These are phyloP conservation scores for Hydrotaea diabolus DNA, from an alignment of 2,888 invertebrate species.

Conservation along the genomic window DNA sequence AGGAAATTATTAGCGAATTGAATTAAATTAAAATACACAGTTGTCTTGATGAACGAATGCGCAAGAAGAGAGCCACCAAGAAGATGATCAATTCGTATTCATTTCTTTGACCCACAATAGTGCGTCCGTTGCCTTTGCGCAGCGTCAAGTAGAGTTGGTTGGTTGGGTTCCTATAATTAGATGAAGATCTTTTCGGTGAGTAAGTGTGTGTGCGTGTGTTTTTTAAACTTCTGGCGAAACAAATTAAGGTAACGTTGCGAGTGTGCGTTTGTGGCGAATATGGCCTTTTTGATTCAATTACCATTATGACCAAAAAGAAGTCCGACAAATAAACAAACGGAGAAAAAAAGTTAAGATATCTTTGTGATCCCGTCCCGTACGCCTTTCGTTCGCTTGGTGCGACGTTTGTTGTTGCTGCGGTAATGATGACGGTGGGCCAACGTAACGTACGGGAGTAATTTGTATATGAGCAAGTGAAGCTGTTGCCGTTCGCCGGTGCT, in stretches of 20 bases:
- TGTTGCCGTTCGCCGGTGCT: constrained; percentile 29
- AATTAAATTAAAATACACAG: constrained; percentile 39
- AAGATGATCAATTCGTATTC: constrained; percentile 40
- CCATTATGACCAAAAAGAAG: constrained; percentile 36
- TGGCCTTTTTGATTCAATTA: constrained; percentile 59
- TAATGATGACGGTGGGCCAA: neutral
- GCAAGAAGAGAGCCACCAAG: constrained; percentile 25
- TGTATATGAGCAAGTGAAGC: constrained; percentile 52
- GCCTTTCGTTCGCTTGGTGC: neutral
- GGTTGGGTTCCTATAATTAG: constrained; percentile 55
- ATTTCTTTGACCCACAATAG: constrained; percentile 39
- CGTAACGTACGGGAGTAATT: constrained; percentile 51
- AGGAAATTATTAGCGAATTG: constrained; percentile 31
- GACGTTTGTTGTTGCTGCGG: neutral
- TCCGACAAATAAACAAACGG: constrained; percentile 1
- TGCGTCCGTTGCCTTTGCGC: neutral
- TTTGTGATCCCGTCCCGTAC: neutral
- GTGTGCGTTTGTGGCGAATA: constrained; percentile 25
- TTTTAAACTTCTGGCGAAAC: constrained; percentile 57
- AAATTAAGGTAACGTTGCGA: constrained; percentile 46
- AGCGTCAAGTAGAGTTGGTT: neutral
- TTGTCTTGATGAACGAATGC: constrained; percentile 3
- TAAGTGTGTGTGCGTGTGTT: constrained; percentile 6
- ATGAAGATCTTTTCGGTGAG: constrained; percentile 29
- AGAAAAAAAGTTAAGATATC: constrained; percentile 17